phyloP scores from a whole-genome alignment of 2,797 vertebrate species.

The Catamblyrhynchus diadema region DNA sequence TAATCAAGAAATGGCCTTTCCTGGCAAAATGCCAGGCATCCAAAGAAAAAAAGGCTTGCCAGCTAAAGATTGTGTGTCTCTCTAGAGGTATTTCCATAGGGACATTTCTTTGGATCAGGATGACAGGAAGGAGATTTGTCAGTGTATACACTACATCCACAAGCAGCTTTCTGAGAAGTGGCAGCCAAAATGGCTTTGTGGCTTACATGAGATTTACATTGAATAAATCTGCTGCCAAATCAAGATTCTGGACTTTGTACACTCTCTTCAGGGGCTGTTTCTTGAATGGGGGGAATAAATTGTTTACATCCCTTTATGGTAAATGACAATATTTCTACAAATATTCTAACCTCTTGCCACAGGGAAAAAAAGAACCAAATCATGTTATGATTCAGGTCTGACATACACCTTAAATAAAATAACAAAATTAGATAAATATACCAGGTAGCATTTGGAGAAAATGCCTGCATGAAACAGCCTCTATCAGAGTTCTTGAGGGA shows the following conservation, averaged over 20 bases:
- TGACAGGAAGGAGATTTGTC: slow-evolving; percentile 13
- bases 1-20: neutral
- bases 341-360: neutral
- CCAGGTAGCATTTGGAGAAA: neutral
- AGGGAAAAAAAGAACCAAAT: neutral
- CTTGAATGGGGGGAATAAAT: neutral
- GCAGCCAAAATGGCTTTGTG: slow-evolving; percentile 16
- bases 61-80: neutral
- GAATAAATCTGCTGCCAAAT: neutral
- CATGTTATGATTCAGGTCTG: neutral
- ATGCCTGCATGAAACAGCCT: neutral
- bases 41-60: neutral
- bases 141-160: neutral
- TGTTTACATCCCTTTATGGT: neutral
- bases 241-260: neutral
- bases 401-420: neutral
- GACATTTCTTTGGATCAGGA: neutral
- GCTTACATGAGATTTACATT: slow-evolving; percentile 1
- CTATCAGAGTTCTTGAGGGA: neutral
- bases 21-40: neutral
- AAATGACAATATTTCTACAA: neutral
- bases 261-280: neutral
- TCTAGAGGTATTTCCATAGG: neutral
- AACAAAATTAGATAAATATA: neutral
- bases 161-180: slow-evolving; percentile 16